Conservation (phyloP, 2,113 vertebrate genomes). For the Bombycilla garrulus region DNA sequence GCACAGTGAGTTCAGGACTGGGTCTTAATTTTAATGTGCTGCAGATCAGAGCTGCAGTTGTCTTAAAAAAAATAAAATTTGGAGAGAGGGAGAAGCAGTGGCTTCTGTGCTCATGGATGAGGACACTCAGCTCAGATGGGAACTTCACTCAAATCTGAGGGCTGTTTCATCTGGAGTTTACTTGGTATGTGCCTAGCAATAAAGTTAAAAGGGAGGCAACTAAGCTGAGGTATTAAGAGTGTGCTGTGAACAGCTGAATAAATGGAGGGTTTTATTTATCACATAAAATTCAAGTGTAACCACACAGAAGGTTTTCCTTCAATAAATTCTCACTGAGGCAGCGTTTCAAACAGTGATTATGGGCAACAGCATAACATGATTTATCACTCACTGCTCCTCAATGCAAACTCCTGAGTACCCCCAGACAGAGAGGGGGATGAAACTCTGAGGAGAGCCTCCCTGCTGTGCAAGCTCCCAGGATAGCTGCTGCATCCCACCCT, state of each 20-base stretch:
- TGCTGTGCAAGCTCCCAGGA: neutral
- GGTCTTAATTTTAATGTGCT: neutral
- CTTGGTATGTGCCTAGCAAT: constrained; percentile 23
- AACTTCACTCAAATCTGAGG: constrained; percentile 3
- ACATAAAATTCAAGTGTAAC: constrained; percentile 9
- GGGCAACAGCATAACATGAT: constrained; percentile 21
- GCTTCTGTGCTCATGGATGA: neutral
- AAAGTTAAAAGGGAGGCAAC: constrained; percentile 42
- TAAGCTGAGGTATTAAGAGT: constrained; percentile 45
- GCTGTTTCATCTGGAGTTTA: neutral
- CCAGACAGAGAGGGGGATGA: neutral
- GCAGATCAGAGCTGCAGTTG: neutral
- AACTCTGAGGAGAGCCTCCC: neutral
- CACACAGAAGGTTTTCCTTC: constrained; percentile 21
- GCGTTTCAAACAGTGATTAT: constrained; percentile 26
- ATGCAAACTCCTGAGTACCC: constrained; percentile 25
- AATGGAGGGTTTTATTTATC: constrained; percentile 30
- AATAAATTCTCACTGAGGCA: constrained; percentile 46
- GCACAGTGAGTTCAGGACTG: neutral
- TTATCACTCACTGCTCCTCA: constrained; percentile 51
- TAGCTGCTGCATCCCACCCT: constrained; percentile 12
- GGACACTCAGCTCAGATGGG: neutral
- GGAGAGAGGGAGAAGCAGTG: no score
- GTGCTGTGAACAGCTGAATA: constrained; percentile 24
- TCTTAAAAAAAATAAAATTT: neutral